Evolutionary conservation across 2,797 vertebrate species (phyloP), one percentile per base, ranked within the genome.

Genomic region (Malurus leucopterus): DNA sequence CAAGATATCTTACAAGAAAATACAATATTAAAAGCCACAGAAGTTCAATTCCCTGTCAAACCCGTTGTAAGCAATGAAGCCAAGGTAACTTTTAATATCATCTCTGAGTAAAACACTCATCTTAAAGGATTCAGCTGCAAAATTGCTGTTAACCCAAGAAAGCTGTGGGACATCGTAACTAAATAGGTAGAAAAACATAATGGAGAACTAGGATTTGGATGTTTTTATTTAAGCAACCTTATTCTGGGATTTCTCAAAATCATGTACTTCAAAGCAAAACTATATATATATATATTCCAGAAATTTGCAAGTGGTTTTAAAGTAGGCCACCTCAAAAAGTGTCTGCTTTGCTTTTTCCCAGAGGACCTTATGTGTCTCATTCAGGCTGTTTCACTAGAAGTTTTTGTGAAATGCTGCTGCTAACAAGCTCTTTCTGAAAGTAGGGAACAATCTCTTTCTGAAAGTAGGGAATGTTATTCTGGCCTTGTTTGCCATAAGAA

Each of bases 1-100:
- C 99, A 99, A 97, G 99, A 99, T 95, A 99, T 99, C 95, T 97
- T 99, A 92, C 99, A 99, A 97, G 99, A 99, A 98, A 99, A 99
- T 95, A 99, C 99, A 91, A 99, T 99, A 96, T 97, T 99, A 91
- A 99, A 99, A 99, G 99, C 99, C 93, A 99, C 99, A 27, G 99
- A 99, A 95, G 97, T 99, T 93, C 99, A 99, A 85, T 99, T 99
- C 91, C 99, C 99, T 73, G 99, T 99, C 87, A 99, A 99, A 95
- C 99, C 99, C 26, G 99, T 99, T 95, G 98, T 98, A 96, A 99
- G 98, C 97, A 99, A 99, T 95, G 99, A 99, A 98, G 99, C 99
- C 88, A 99, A 99, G 98, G 99, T 99, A 96, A 95, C 76, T 70
- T 87, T 62, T 81, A 27, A 7, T 88, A 6, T 49, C 21, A 82